A percentile compares a stretch with the other conserved stretches of the same genome.
Conservation (phyloP, 2,797 vertebrate genomes). For the Etheostoma perlongum region DNA sequence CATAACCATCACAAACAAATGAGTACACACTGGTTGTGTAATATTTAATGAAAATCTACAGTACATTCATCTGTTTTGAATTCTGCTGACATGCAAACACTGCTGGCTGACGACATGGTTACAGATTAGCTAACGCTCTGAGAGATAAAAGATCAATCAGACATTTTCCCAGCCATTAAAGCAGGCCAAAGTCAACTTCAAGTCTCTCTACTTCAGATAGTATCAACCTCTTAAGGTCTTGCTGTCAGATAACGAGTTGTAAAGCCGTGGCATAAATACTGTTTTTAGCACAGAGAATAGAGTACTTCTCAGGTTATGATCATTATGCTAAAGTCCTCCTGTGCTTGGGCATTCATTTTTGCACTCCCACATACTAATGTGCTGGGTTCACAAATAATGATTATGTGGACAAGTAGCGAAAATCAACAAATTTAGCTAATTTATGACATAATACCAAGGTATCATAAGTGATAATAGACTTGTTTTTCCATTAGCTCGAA, state of each 20-base stretch:
- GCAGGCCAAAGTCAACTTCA: conserved; percentile 65
- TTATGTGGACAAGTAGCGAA: conserved; percentile 40
- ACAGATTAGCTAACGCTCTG: conserved; percentile 35
- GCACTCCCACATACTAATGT: conserved; percentile 56
- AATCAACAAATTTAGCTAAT: conserved; percentile 55
- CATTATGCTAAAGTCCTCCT: conserved; percentile 52
- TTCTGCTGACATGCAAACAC: conserved; percentile 38
- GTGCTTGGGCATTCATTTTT: conserved; percentile 45
- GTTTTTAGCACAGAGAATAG: conserved; percentile 29
- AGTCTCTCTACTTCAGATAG: conserved; percentile 36
- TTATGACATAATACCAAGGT: conserved; percentile 38
- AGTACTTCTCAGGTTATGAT: conserved; percentile 39
- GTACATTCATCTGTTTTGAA: conserved; percentile 12
- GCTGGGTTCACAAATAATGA: conserved; percentile 43
- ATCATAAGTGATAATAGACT: conserved; percentile 54
- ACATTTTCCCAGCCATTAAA: conserved; percentile 34
- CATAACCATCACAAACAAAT: background rate
- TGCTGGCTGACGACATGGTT: background rate
- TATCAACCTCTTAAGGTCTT: conserved; percentile 21
- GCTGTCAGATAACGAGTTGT: conserved; percentile 48
- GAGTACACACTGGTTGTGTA: conserved; percentile 23
- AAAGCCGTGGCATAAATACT: conserved; percentile 43
- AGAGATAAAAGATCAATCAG: conserved; percentile 54
- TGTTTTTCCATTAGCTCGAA: conserved; percentile 53
- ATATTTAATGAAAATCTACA: conserved; percentile 29